phyloP scores from a whole-genome alignment of 1,140 invertebrate genomes.

The Neodiprion fabricii region DNA sequence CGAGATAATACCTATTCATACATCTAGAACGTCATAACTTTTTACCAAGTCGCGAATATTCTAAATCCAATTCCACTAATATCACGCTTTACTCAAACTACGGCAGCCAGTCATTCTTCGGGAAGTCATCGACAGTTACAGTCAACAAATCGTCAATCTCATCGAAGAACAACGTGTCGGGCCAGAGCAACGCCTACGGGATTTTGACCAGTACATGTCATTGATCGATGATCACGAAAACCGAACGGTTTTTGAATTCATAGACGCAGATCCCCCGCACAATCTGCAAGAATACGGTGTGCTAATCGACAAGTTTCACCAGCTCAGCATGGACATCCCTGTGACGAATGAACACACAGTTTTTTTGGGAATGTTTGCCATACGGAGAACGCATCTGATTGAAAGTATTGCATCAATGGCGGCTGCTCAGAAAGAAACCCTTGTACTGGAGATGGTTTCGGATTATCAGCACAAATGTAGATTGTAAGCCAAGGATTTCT shows the following conservation, averaged over 20 bases:
- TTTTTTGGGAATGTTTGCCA: conserved; percentile 84
- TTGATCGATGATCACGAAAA: conserved; percentile 80
- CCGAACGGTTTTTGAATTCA: conserved; percentile 71
- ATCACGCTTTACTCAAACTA: conserved; percentile 26
- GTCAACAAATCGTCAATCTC: conserved; percentile 64
- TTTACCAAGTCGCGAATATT: conserved; percentile 8
- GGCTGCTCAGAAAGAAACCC: conserved; percentile 70
- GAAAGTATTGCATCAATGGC: conserved; percentile 72
- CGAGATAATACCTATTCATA: neutral
- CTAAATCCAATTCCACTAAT: conserved; percentile 19
- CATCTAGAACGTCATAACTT: neutral
- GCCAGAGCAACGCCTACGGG: conserved; percentile 72
- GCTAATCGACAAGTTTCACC: conserved; percentile 71
- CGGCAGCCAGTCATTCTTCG: conserved; percentile 72
- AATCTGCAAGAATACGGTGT: conserved; percentile 72
- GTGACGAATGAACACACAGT: conserved; percentile 71
- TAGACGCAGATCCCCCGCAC: conserved; percentile 66
- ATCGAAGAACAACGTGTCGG: conserved; percentile 75
- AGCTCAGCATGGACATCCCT: conserved; percentile 70
- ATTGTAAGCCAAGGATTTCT: conserved; percentile 65
- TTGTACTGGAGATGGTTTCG: conserved; percentile 76
- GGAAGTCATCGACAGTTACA: conserved; percentile 67
- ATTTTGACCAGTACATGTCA: conserved; percentile 83
- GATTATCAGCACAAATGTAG: conserved; percentile 83
- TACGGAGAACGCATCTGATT: conserved; percentile 84